These are phyloP conservation scores for Bucorvus abyssinicus DNA, from an alignment of 2,797 vertebrate species.

Conservation along the genomic window DNA sequence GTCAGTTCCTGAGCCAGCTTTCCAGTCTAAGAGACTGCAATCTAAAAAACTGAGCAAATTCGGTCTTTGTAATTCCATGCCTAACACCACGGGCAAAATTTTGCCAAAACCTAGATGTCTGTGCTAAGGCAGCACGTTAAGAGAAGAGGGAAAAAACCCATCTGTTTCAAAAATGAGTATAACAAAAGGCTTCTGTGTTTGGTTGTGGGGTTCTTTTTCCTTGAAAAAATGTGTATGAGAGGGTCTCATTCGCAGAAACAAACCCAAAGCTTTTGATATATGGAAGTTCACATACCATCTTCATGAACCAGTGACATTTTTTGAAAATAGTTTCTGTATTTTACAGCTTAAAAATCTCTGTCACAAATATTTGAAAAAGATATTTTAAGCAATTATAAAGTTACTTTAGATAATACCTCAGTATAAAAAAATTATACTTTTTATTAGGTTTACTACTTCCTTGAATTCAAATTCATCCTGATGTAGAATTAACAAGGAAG, in stretches of 20 bases:
- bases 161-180: not conserved
- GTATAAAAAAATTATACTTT: not conserved
- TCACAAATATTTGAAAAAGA: not conserved
- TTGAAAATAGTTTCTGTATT: not conserved
- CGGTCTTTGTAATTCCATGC: not conserved
- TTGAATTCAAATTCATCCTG: not conserved
- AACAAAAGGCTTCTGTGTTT: not conserved
- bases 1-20: not conserved
- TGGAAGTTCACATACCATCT: not conserved
- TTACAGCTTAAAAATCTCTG: conserved; percentile 12
- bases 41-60: not conserved
- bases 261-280: not conserved
- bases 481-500: not conserved
- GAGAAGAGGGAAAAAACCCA: rapidly evolving
- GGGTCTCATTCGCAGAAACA: not conserved
- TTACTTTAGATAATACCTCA: not conserved
- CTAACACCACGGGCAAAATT: not conserved
- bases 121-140: not conserved
- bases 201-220: rapidly evolving
- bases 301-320: not conserved
- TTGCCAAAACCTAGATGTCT: not conserved
- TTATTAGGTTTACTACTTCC: not conserved
- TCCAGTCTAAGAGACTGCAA: not conserved
- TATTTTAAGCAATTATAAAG: not conserved
- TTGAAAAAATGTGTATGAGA: not conserved